Conservation (phyloP, 2,888 invertebrate genomes). For the Anodontia alba region DNA sequence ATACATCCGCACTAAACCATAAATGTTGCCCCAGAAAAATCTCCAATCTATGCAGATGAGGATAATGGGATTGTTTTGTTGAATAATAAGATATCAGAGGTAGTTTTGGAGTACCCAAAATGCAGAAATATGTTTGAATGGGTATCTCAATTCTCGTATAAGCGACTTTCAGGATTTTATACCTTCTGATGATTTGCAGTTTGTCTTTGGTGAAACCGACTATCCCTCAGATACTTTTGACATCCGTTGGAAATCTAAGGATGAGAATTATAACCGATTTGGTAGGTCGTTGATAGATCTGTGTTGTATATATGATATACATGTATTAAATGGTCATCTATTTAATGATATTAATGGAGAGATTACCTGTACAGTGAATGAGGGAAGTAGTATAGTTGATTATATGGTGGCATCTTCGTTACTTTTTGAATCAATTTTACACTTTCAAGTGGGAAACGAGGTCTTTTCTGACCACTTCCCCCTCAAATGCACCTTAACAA, state of each 20-base stretch:
- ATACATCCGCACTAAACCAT: no score
- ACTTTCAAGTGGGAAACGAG: neutral
- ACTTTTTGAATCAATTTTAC: conserved; percentile 1
- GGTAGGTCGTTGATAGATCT: conserved; percentile 26
- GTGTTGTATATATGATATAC: conserved; percentile 26
- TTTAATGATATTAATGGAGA: conserved; percentile 7
- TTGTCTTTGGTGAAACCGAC: conserved; percentile 15
- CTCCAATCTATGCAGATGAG: neutral
- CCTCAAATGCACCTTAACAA: neutral
- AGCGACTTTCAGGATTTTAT: conserved; percentile 6
- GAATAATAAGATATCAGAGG: neutral
- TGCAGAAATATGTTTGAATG: neutral
- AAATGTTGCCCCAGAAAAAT: neutral
- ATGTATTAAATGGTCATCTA: conserved; percentile 21
- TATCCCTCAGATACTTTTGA: conserved; percentile 2
- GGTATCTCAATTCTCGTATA: neutral
- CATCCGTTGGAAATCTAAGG: neutral
- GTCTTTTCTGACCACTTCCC: no score
- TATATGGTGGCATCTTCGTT: conserved; percentile 23
- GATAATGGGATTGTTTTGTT: neutral
- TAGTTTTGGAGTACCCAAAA: neutral
- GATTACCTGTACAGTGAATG: conserved; percentile 17
- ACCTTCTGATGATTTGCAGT: neutral
- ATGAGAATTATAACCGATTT: neutral
- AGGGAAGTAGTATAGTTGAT: conserved; percentile 26